Base-by-base conservation (phyloP, 2,888 invertebrate species). In the Leucozona laternaria region DNA sequence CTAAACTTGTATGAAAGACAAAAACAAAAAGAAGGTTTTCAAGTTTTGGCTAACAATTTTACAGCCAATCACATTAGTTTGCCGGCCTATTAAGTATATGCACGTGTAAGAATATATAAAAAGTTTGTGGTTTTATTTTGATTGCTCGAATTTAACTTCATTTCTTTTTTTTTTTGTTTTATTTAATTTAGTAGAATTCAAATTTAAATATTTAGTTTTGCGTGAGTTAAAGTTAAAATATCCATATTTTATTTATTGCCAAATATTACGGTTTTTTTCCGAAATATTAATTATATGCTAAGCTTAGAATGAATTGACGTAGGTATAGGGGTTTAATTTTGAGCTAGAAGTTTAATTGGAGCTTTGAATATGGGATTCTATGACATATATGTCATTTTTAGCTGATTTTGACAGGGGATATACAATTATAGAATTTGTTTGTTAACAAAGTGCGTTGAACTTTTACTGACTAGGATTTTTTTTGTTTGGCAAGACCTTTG, bases 21-120 rank as follows among this genome's bases (percentile, higher is more conserved):
- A 57, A n/a, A 8, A 28, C 73, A 37, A 71, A 71, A 45, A 60
- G 68, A 48, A 73, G 57, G 45, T 53, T 80, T 64, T 60, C 20
- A 37, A 45, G 68, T 50, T 68, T 34, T 17, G 34, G n/a, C 13
- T 57, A 57, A 57, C n/a, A 31, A 20, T 55, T 31, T 60, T 40
- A 71, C 31, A 17, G 17, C 31, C 31, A 57, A 17, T 31, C 31
- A 57, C 11, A 57, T 17, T 57, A 57, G 11, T 34, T 17, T 34
- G 34, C 57, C 57, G 57, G 34, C 31, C 31, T 34, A 11, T 17
- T 31, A 31, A 57, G 1, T 57, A 2, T 17, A 57, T 57, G 13
- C 11, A 57, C 31, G 34, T 34, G 31, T 34, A 31, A 55, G 1
- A 55, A n/a, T 25, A n/a, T 10, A 28, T 1, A 31, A 31, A 28